Evolutionary conservation across 2,888 invertebrate genomes (phyloP).

Genomic region (Drosophila mimica): DNA sequence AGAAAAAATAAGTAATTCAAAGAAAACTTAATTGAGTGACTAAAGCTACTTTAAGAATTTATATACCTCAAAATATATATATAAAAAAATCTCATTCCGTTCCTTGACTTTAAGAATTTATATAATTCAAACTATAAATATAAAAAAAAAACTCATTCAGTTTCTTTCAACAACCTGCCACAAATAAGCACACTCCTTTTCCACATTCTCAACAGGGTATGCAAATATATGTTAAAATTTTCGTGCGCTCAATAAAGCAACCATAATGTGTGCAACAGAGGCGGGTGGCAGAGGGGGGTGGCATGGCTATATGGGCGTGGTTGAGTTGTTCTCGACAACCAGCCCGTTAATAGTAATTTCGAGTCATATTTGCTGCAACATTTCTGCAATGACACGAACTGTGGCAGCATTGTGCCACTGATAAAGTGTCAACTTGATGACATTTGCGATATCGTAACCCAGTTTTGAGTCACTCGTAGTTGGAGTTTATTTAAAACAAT

Average conservation of each 20-base stretch:
- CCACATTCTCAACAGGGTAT: background rate
- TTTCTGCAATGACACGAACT: conserved; percentile 37
- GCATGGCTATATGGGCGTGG: background rate
- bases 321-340: background rate
- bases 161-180: background rate
- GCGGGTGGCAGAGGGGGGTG: background rate
- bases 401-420: conserved; percentile 37
- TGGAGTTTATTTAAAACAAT: background rate
- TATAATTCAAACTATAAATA: background rate
- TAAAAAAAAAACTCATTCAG: no score
- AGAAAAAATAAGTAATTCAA: background rate
- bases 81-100: no score
- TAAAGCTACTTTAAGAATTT: background rate
- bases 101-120: background rate
- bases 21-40: background rate
- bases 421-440: conserved; percentile 73
- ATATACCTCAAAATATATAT: no score
- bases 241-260: conserved; percentile 64
- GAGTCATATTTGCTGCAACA: conserved; percentile 58
- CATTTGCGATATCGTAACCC: conserved; percentile 55
- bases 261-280: conserved; percentile 21
- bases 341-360: conserved; percentile 67
- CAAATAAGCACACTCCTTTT: background rate
- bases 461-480: conserved; percentile 26
- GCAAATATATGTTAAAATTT: conserved; percentile 43